These are phyloP conservation scores for Elachura formosa DNA, from an alignment of 2,113 vertebrate genomes.

Conservation along the genomic window DNA sequence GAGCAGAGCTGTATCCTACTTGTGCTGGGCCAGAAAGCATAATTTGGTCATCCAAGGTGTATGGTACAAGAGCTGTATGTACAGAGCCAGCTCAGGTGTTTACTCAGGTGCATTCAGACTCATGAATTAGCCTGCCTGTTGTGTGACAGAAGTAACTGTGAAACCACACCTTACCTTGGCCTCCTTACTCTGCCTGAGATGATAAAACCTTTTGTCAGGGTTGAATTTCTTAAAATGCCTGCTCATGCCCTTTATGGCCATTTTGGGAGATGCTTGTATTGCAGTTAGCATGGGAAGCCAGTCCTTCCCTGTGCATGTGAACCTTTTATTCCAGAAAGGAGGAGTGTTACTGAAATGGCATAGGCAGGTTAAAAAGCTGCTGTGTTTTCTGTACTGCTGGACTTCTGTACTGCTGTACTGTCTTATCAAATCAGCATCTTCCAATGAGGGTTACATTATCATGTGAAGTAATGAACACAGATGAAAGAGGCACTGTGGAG, in stretches of 20 bases:
- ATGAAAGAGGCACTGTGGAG: background rate
- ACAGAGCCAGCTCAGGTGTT: background rate
- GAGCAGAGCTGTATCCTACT: background rate
- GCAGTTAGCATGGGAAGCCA: background rate
- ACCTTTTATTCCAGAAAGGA: background rate
- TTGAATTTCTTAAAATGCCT: background rate
- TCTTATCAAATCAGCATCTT: background rate
- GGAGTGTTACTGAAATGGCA: background rate
- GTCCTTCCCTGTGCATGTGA: background rate
- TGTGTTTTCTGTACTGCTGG: background rate
- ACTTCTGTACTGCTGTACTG: background rate
- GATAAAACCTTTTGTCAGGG: background rate
- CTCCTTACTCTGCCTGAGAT: background rate
- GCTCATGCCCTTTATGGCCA: background rate
- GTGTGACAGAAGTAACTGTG: background rate
- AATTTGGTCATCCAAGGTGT: background rate
- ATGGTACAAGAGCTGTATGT: background rate
- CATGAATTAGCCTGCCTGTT: background rate
- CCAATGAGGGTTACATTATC: rapidly evolving
- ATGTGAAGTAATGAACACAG: background rate
- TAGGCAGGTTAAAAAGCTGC: background rate
- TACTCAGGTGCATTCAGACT: background rate
- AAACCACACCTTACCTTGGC: background rate
- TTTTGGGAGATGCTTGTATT: background rate
- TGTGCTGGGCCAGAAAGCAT: background rate